Conservation (phyloP, 2,888 invertebrate species). For the Rhopalosiphum nymphaeae region DNA sequence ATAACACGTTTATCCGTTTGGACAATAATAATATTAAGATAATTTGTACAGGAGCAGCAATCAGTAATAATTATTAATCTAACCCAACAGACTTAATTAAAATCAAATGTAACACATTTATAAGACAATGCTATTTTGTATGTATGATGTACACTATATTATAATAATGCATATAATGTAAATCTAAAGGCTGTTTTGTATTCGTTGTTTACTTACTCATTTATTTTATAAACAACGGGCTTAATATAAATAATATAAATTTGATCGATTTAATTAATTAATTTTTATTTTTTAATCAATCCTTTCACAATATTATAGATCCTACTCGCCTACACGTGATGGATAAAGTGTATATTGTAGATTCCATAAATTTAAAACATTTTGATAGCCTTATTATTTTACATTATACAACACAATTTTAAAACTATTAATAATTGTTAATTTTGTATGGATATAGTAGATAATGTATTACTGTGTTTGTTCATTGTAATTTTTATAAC, state of each 20-base stretch:
- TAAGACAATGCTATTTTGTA: background rate
- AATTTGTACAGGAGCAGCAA: background rate
- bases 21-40: slow-evolving; percentile 14
- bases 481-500: background rate
- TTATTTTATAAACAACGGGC: background rate
- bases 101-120: background rate
- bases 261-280: no score
- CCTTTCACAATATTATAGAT: background rate
- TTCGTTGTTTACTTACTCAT: background rate
- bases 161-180: background rate
- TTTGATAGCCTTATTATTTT: background rate
- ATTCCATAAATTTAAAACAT: background rate
- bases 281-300: background rate
- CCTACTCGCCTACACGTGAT: background rate
- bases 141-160: background rate
- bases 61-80: background rate
- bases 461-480: background rate
- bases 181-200: background rate
- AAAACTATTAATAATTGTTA: background rate
- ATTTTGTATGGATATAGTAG: background rate
- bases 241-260: background rate
- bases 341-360: background rate
- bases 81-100: background rate
- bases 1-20: background rate
- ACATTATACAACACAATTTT: background rate